phyloP scores from a whole-genome alignment of 2,113 vertebrate species.

The Atrichornis clamosus region DNA sequence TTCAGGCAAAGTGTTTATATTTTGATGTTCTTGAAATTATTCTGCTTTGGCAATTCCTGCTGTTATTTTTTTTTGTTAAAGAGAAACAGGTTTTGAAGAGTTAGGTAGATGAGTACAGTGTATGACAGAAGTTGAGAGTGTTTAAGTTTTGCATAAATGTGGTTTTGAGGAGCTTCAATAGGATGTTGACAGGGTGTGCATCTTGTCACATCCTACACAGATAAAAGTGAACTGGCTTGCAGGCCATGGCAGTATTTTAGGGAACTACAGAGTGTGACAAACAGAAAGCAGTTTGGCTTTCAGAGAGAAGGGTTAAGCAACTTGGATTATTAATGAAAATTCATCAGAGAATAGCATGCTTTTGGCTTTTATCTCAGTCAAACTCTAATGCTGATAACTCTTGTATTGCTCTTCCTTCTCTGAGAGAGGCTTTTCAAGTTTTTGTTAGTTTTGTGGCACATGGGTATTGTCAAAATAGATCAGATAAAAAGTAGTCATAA shows the following conservation, averaged over 20 bases:
- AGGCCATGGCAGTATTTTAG: not conserved
- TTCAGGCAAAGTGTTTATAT: not conserved
- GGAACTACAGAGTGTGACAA: not conserved
- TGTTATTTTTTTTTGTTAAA: not conserved
- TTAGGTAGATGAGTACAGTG: not conserved
- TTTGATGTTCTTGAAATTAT: not conserved
- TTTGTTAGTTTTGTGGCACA: not conserved
- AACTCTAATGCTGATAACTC: not conserved
- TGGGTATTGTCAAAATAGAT: not conserved
- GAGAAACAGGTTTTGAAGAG: not conserved
- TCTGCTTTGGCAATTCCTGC: not conserved
- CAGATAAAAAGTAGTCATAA: not conserved
- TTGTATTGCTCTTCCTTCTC: not conserved
- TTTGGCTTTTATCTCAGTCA: not conserved
- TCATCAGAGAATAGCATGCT: not conserved
- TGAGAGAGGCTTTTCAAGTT: not conserved
- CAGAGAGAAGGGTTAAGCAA: not conserved
- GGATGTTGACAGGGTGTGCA: not conserved
- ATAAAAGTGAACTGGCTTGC: not conserved
- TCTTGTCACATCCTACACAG: not conserved
- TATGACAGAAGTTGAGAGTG: not conserved
- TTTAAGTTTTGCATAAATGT: not conserved
- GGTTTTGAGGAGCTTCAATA: not conserved
- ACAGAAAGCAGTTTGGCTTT: not conserved
- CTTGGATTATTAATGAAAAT: not conserved